Conservation (phyloP, 2,797 vertebrate species). For the Decapterus maruadsi region DNA sequence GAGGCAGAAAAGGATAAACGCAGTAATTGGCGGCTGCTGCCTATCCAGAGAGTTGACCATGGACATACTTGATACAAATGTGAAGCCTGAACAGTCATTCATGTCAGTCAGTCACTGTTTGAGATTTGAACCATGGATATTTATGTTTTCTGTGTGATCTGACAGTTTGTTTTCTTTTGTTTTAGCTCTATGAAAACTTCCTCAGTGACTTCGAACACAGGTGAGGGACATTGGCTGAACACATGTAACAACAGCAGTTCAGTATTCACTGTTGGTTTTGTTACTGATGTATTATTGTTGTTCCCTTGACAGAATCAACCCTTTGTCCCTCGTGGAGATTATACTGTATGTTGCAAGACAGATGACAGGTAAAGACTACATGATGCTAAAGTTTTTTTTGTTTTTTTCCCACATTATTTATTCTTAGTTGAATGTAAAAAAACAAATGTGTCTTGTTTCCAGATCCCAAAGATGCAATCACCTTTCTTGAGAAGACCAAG, state of each 20-base stretch:
- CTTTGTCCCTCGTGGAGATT: constrained; percentile 96
- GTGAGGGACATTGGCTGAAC: constrained; percentile 77
- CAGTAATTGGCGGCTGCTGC: too few relatives aligned
- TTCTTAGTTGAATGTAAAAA: background rate
- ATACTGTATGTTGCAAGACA: constrained; percentile 94
- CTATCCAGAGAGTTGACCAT: too few relatives aligned
- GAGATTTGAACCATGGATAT: background rate
- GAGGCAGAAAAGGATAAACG: too few relatives aligned
- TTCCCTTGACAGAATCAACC: constrained; percentile 90
- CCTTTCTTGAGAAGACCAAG: constrained; percentile 96
- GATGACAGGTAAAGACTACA: constrained; percentile 89
- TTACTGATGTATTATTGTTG: background rate
- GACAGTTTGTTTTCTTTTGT: constrained; percentile 24
- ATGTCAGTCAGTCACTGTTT: background rate
- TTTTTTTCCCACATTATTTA: background rate
- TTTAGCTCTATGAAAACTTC: constrained; percentile 97
- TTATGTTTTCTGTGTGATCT: constrained; percentile 21
- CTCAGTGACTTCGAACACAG: constrained; percentile 98
- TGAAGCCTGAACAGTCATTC: background rate
- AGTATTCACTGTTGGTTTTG: background rate
- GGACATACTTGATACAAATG: background rate
- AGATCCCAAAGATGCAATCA: constrained; percentile 95
- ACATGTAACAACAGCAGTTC: background rate
- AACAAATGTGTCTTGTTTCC: constrained; percentile 19
- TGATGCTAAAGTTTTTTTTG: background rate